Conservation (phyloP, 2,888 invertebrate species). For the Caradrina kadenii region DNA sequence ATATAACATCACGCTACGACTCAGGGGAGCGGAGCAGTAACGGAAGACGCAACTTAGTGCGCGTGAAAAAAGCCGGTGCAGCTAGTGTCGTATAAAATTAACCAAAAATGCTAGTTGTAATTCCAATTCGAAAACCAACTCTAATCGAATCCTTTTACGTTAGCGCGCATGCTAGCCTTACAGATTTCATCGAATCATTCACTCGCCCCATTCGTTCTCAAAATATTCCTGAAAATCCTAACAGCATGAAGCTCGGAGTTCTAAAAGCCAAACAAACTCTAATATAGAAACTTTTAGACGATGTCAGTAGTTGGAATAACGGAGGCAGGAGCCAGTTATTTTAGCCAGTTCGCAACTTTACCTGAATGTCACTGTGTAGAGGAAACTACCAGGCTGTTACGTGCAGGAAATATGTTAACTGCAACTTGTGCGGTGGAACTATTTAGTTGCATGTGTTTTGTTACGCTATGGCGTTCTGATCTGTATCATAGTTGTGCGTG, state of each 20-base stretch:
- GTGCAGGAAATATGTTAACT: slow-evolving; percentile 15
- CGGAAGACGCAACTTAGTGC: too few relatives aligned
- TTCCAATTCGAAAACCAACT: too few relatives aligned
- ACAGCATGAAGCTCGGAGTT: slow-evolving; percentile 12
- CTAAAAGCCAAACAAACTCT: slow-evolving; percentile 42
- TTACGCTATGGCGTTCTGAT: background rate
- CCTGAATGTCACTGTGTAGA: slow-evolving; percentile 48
- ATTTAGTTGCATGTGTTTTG: background rate
- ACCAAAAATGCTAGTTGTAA: too few relatives aligned
- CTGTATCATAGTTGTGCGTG: background rate
- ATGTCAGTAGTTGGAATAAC: slow-evolving; percentile 34
- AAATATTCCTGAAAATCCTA: slow-evolving; percentile 13
- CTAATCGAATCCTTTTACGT: too few relatives aligned
- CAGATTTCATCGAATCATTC: background rate
- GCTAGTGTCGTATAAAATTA: too few relatives aligned
- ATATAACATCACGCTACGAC: too few relatives aligned
- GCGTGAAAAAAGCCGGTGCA: too few relatives aligned
- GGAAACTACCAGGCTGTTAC: slow-evolving; percentile 20
- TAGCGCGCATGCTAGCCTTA: too few relatives aligned
- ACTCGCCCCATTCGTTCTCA: background rate
- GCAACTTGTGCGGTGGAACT: slow-evolving; percentile 9
- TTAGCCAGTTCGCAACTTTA: slow-evolving; percentile 46
- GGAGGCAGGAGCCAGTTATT: slow-evolving; percentile 36
- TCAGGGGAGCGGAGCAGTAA: too few relatives aligned
- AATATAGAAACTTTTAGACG: slow-evolving; percentile 44